Percentiles rank a stretch among this genome's conserved stretches.
These are phyloP conservation scores for Ectemnius cavifrons DNA, from an alignment of 2,888 invertebrate species.

Conservation along the genomic window DNA sequence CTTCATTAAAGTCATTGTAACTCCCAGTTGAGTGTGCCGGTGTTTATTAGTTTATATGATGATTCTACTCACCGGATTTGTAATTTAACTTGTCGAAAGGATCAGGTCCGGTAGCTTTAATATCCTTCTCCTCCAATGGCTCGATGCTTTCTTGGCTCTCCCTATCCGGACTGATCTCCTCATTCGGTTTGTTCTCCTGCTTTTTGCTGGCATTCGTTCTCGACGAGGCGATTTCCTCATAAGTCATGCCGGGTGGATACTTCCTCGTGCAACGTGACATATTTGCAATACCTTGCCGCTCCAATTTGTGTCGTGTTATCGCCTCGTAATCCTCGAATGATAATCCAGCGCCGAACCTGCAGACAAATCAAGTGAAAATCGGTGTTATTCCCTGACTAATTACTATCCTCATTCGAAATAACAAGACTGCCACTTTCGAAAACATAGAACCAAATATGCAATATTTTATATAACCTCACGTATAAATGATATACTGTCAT, in stretches of 20 bases:
- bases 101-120: conserved; percentile 77
- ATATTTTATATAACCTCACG: no score
- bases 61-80: conserved; percentile 72
- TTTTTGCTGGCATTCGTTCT: conserved; percentile 62
- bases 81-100: conserved; percentile 78
- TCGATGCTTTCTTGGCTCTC: conserved; percentile 74
- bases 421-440: no score
- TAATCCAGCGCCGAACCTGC: conserved; percentile 71
- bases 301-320: conserved; percentile 75
- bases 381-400: no score
- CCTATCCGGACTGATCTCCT: conserved; percentile 68
- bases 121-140: conserved; percentile 73
- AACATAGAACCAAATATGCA: no score
- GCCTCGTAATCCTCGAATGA: conserved; percentile 77
- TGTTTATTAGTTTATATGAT: no score
- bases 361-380: neutral
- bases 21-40: no score
- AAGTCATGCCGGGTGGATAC: conserved; percentile 75
- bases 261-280: conserved; percentile 68
- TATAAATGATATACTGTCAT: no score
- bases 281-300: conserved; percentile 69
- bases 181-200: conserved; percentile 58
- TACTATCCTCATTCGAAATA: no score
- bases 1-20: no score
- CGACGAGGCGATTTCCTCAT: conserved; percentile 75